Base-by-base conservation (phyloP, 37 sponge, comb jelly and placozoan genomes). In the Hexactinellida sp. region DNA sequence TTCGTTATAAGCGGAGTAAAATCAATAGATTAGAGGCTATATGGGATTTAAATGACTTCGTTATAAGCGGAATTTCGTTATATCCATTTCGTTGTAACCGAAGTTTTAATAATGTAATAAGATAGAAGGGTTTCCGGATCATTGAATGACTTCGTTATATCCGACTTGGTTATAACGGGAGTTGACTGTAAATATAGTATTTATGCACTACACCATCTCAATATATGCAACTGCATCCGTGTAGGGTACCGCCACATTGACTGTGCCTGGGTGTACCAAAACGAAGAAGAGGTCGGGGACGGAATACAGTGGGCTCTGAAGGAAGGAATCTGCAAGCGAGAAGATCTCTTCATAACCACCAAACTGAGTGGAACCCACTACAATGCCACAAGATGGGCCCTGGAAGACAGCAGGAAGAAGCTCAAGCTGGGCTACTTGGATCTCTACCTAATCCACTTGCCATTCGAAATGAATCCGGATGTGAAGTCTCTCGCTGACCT, bases 211-310 rank as follows among this genome's bases (percentile, higher is more conserved):
- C n/a, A n/a, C n/a, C n/a, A n/a, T n/a, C n/a, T n/a, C n/a, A n/a
- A n/a, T n/a, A n/a, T n/a, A n/a, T n/a, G n/a, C n/a, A n/a, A n/a
- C n/a, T 19, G 16, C 52, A 16, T 47, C 9, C 52, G 52, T 47
- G 9, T n/a, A 36, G 95, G 95, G 38, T 95, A 95, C 39, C 54
- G 90, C 13, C 93, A 88, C 88, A 88, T 95, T 83, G 95, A 95
- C 90, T 91, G 93, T 91, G 93, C 95, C n/a, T 90, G 90, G 84
- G 90, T 91, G 38, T 95, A 95, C 38, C 88, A 86, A 36, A 95
- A 95, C 82, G 95, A 95, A 51, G 89, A 37, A 0, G 95, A 95
- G 83, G 39, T 98, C 37, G 99, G 99, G 0, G 86, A 54, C 55
- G 93, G 94, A 13, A 71, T 98, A 0, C 83, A 92, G 54, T 91